Conservation (phyloP, 2,888 invertebrate genomes). For the Mamestra brassicae region DNA sequence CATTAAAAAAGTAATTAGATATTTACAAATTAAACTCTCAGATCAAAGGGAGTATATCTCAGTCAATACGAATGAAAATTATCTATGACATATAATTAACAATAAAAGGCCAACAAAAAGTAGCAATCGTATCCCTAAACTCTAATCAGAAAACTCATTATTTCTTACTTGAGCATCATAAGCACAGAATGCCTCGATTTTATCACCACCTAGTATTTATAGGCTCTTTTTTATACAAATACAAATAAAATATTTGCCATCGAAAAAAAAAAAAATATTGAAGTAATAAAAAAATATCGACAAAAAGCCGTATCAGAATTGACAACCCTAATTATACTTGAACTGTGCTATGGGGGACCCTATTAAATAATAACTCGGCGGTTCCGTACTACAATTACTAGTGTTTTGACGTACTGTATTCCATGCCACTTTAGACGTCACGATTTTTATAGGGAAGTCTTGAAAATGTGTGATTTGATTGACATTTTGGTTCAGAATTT, state of each 20-base stretch:
- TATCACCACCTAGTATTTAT: too few species aligned
- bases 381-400: conserved; percentile 63
- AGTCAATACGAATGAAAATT: not conserved
- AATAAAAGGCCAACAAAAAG: not conserved
- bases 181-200: not conserved
- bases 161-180: not conserved
- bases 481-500: not conserved
- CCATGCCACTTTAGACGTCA: conserved; percentile 37
- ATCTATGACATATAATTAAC: not conserved
- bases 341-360: conserved; percentile 55
- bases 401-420: conserved; percentile 71
- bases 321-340: conserved; percentile 58
- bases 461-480: conserved; percentile 20
- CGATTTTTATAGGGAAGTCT: conserved; percentile 42
- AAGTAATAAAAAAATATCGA: not conserved
- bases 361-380: conserved; percentile 71
- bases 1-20: not conserved
- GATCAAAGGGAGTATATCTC: not conserved
- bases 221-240: too few species aligned
- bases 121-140: not conserved
- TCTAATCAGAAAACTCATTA: not conserved
- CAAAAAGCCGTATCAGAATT: not conserved
- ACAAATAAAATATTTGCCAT: too few species aligned
- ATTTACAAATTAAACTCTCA: not conserved
- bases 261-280: not conserved